Percentiles rank a stretch among this genome's conserved stretches.
These are phyloP conservation scores for Microchirus variegatus DNA, from an alignment of 2,797 vertebrate species.

Conservation along the genomic window DNA sequence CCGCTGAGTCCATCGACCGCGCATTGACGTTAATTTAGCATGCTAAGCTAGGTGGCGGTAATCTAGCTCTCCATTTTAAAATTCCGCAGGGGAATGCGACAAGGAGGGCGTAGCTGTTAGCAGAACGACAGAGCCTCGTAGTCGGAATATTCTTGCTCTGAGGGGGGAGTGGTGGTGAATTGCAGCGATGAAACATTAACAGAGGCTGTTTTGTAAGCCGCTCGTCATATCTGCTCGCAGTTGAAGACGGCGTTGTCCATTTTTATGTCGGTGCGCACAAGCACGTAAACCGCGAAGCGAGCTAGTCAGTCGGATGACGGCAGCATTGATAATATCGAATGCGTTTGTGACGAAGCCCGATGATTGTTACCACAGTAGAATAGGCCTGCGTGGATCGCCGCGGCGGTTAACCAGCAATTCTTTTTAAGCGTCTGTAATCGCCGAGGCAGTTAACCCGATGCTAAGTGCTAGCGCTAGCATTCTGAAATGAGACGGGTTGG, in stretches of 20 bases:
- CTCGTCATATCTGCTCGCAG: not conserved
- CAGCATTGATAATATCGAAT: slow-evolving; percentile 4
- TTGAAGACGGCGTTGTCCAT: not conserved
- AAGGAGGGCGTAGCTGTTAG: slow-evolving; percentile 76
- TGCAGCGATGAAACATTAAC: not conserved
- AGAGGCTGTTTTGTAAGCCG: not conserved
- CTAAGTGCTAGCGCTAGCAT: slow-evolving; percentile 19
- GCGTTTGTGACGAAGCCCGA: slow-evolving; percentile 3
- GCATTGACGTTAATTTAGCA: slow-evolving; percentile 39
- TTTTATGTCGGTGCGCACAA: slow-evolving; percentile 19
- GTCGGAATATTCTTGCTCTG: not conserved
- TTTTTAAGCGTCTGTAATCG: not conserved
- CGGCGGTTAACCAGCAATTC: not conserved
- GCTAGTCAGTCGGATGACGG: slow-evolving; percentile 13
- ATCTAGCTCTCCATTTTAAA: slow-evolving; percentile 76
- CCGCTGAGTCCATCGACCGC: slow-evolving; percentile 15
- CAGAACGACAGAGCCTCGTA: slow-evolving; percentile 20
- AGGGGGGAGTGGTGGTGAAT: too few relatives aligned
- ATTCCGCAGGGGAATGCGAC: slow-evolving; percentile 76
- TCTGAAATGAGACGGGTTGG: slow-evolving; percentile 28
- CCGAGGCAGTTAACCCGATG: not conserved
- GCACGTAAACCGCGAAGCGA: slow-evolving; percentile 8
- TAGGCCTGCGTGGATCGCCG: not conserved
- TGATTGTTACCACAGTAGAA: not conserved
- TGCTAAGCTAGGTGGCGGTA: slow-evolving; percentile 56